These are phyloP conservation scores for Melanotaenia duboulayi DNA, from an alignment of 2,113 vertebrate species.

Conservation along the genomic window DNA sequence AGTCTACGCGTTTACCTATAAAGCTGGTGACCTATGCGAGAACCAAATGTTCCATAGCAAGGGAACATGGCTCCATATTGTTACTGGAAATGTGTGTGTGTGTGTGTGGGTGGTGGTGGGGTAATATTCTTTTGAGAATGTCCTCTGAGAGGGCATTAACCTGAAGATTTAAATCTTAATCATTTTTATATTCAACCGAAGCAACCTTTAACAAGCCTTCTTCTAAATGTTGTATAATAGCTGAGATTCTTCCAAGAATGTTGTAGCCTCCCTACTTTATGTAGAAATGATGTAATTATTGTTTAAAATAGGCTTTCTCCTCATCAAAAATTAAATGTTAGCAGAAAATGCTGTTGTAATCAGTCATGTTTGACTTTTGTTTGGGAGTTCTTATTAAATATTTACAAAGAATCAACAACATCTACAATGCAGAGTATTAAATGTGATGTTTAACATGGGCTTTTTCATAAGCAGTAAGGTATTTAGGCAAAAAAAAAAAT, in stretches of 20 bases:
- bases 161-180: not conserved
- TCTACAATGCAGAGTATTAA: not conserved
- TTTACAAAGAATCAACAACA: slow-evolving; percentile 7
- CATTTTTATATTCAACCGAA: not conserved
- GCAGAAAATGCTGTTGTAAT: not conserved
- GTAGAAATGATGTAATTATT: not conserved
- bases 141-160: no score
- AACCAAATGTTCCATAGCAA: not conserved
- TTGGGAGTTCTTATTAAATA: slow-evolving; percentile 3
- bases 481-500: not conserved
- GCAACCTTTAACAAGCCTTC: not conserved
- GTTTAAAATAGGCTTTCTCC: slow-evolving; percentile 15
- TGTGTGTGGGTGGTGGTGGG: no score
- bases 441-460: not conserved
- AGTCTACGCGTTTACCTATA: not conserved
- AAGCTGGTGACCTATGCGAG: not conserved
- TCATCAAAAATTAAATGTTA: not conserved
- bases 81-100: not conserved
- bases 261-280: not conserved
- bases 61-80: no score
- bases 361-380: slow-evolving; percentile 9
- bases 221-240: not conserved
- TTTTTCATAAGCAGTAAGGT: not conserved
- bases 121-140: not conserved
- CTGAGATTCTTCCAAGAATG: not conserved